A percentile compares a stretch with the other conserved stretches of the same genome.
phyloP scores from a whole-genome alignment of 2,113 vertebrate genomes.

The Solenodon paradoxus region DNA sequence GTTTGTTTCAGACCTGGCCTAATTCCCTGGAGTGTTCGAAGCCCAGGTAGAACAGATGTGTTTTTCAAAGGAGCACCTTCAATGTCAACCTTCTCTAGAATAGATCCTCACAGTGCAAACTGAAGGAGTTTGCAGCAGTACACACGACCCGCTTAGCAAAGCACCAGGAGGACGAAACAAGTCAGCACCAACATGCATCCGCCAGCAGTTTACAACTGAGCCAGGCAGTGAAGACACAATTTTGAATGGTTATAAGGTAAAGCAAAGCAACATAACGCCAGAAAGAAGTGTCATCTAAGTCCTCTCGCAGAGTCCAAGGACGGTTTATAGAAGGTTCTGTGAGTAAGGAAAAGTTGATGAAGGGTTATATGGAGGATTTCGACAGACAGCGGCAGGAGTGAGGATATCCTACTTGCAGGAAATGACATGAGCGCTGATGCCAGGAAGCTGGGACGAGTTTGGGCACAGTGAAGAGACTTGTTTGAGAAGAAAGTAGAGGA shows the following conservation, averaged over 20 bases:
- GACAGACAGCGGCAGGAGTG: neutral
- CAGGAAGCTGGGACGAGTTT: neutral
- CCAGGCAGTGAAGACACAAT: neutral
- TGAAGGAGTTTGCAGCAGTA: neutral
- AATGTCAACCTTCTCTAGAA: neutral
- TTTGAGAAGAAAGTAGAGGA: neutral
- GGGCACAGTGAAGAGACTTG: neutral
- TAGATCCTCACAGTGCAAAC: neutral
- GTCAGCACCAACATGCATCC: neutral
- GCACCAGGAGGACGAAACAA: neutral
- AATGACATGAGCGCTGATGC: neutral
- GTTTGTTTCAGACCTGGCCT: neutral
- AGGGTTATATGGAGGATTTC: neutral
- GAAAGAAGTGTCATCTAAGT: neutral
- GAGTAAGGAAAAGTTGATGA: neutral
- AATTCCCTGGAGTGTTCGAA: neutral
- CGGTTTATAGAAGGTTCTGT: neutral
- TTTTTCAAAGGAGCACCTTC: neutral
- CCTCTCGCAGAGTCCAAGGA: neutral
- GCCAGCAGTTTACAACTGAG: neutral
- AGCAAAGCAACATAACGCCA: neutral
- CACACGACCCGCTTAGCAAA: neutral
- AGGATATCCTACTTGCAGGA: neutral
- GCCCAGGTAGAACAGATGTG: neutral
- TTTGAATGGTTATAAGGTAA: neutral